Evolutionary conservation across 1,140 invertebrate genomes (phyloP).

Genomic region (Drosophila paulistorum): DNA sequence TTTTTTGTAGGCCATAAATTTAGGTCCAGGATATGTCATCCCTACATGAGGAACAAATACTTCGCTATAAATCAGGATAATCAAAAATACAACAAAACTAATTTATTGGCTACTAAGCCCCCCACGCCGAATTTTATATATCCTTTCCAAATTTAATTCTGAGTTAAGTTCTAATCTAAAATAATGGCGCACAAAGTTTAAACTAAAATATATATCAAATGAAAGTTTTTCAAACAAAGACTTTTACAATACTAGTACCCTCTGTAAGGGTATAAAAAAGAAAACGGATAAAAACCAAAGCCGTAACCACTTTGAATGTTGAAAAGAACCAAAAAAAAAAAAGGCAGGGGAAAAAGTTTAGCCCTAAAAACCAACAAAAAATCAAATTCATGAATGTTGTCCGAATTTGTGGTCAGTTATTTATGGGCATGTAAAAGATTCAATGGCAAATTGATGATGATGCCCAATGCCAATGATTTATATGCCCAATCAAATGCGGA

Average conservation of each 20-base stretch:
- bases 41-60: slow-evolving; percentile 33
- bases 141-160: background rate
- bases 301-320: slow-evolving; percentile 9
- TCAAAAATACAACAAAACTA: slow-evolving; percentile 62
- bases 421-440: slow-evolving; percentile 46
- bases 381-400: slow-evolving; percentile 8
- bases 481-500: slow-evolving; percentile 24
- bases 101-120: slow-evolving; percentile 18
- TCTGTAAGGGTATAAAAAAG: background rate
- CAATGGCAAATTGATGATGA: slow-evolving; percentile 64
- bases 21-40: slow-evolving; percentile 22
- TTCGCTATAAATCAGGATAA: slow-evolving; percentile 74
- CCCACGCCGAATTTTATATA: background rate
- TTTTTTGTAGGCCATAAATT: slow-evolving; percentile 60
- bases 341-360: background rate
- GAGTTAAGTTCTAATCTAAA: no score
- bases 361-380: background rate
- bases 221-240: background rate
- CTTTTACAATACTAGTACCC: background rate
- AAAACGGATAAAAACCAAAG: background rate
- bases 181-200: no score
- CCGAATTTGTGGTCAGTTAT: slow-evolving; percentile 42
- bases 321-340: background rate
- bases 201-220: no score
- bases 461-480: slow-evolving; percentile 51